Evolutionary conservation across 2,113 vertebrate genomes (phyloP), one percentile per base, ranked within the genome.

Genomic region (Stigmatopora argus): DNA sequence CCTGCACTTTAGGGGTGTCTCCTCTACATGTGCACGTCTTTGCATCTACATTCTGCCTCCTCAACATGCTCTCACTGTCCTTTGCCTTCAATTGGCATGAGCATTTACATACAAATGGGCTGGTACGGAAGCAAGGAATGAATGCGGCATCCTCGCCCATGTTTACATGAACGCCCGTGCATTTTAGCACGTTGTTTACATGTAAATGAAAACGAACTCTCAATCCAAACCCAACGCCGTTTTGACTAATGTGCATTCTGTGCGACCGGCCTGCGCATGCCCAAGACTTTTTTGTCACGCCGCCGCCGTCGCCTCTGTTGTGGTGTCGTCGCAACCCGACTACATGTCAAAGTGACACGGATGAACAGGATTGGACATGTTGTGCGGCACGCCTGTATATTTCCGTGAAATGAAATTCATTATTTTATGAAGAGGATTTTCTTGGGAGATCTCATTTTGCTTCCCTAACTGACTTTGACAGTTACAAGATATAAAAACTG

Each of bases 41-140:
- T 49, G 65, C 44, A 62, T 80, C 70, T 72, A 51, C 63, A 74
- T 77, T 78, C 75, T 65, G 55, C 67, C 41, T 70, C 61, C 46
- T 61, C 46, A 57, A 41, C 7, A 9, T 21, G 46, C 60, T 26
- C 53, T 48, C 5, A 3, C 55, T 64, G 47, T 69, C 71, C 66
- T 51, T 53, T 59, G 41, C 41, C 61, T 61, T 52, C 73, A 72
- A 21, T 38, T 10, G 31, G 31, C 5, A 64, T 53, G 41, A 45
- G 23, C 59, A 69, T 65, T 57, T 21, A 49, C 35, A 51, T 65
- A 45, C 59, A 45, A 61, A 61, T 61, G 59, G 59, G 38, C 59
- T 45, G 11, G 7, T 10, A 61, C 38, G 19, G 41, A 61, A 45
- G 19, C 38, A 45, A 15, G 11, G 41, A 45, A 11, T 10, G 17